Base-by-base conservation (phyloP, 1,140 invertebrate genomes). In the Brachionus sp. region DNA sequence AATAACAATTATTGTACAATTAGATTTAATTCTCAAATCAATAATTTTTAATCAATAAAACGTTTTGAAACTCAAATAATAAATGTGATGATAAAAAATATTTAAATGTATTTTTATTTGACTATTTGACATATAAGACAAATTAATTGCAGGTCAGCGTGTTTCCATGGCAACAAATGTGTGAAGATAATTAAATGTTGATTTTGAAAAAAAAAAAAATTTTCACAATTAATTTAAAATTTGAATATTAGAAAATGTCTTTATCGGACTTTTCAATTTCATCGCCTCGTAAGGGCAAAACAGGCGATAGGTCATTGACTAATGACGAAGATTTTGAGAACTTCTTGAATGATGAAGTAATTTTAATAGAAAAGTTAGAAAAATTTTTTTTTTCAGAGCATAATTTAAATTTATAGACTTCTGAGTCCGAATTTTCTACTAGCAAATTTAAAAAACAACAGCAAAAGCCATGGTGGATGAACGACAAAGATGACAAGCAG, bases 321-420 rank as follows among this genome's bases (percentile, higher is more conserved):
- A 10, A 75, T 25, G 70, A 75, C 16, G 70, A 75, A 75, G 70
- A 75, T 13, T 75, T 75, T 75, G 70, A 75, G 25, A 75, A 75
- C 44, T 75, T 75, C 29, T 19, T 75, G 7, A 46, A 75, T 19
- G 70, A 75, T 13, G 70, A 46, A 46, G 37, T 75, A 75, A 46
- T 19, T 42, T 25, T 9, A 2, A 10, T 7, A 73, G 2, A 25
- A 57, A 10, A 2, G 5, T 25, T n/a, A 62, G 7, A 9, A 7
- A 2, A 57, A 66, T 66, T 37, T 13, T 10, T 35, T 33, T 5
- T 33, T 66, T 37, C 1, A 57, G n/a, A n/a, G n/a, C n/a, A 16
- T 57, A 16, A n/a, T 57, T 57, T 57, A 2, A 29, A 23, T 70
- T 19, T 6, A 16, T 23, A 75, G 70, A 75, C 70, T 23, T 75